These are phyloP conservation scores for Drosophila baimaii DNA, from an alignment of 1,140 invertebrate genomes.

Conservation along the genomic window DNA sequence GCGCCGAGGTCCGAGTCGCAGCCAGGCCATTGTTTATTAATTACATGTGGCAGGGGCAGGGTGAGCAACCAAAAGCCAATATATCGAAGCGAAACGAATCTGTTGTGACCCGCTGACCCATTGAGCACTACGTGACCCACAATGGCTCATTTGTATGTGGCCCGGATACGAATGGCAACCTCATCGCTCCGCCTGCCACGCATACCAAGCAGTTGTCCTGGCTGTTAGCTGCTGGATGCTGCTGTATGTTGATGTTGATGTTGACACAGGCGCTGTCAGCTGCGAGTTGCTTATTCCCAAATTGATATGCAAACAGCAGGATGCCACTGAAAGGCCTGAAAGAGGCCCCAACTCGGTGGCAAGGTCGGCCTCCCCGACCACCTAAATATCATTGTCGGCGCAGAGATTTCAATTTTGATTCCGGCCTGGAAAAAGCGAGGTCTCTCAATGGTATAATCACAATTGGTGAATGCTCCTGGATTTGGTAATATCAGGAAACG, in stretches of 20 bases:
- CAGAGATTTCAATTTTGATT: slow-evolving; percentile 74
- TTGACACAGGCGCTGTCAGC: slow-evolving; percentile 36
- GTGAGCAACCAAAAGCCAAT: slow-evolving; percentile 14
- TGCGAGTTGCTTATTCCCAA: slow-evolving; percentile 57
- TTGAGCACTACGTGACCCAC: slow-evolving; percentile 67
- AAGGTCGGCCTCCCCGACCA: slow-evolving; percentile 22
- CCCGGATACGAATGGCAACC: slow-evolving; percentile 59
- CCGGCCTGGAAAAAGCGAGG: too few relatives aligned
- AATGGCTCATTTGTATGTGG: slow-evolving; percentile 79
- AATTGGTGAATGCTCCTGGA: slow-evolving; percentile 12
- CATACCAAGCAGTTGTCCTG: slow-evolving; percentile 65
- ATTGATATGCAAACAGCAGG: slow-evolving; percentile 76
- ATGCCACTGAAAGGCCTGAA: slow-evolving; percentile 13
- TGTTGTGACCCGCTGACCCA: slow-evolving; percentile 73
- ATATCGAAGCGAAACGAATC: slow-evolving; percentile 44
- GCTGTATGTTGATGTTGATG: slow-evolving; percentile 14
- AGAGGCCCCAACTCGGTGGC: slow-evolving; percentile 1
- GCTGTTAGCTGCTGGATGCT: background rate
- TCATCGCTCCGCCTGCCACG: slow-evolving; percentile 62
- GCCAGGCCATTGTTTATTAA: slow-evolving; percentile 48
- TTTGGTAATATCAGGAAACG: background rate
- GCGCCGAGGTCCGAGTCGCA: background rate
- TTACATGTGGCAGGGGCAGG: slow-evolving; percentile 17
- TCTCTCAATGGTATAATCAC: slow-evolving; percentile 18
- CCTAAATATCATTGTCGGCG: slow-evolving; percentile 40